Base-by-base conservation (phyloP, 2,888 invertebrate species). In the Andrena camellia region DNA sequence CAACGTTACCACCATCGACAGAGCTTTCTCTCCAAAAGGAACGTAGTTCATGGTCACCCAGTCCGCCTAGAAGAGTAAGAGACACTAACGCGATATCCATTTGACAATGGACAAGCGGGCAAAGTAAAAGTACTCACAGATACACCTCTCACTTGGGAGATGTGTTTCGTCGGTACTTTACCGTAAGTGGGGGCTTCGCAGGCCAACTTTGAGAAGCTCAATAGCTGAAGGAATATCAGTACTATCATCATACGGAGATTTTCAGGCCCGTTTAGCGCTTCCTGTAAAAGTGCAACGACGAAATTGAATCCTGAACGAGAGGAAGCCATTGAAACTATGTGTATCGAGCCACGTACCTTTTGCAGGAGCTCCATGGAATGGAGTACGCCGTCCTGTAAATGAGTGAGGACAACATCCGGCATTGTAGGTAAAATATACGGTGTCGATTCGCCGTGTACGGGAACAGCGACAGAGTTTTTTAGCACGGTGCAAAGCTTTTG, bases 331-430 rank as follows among this genome's bases (percentile, higher is more conserved):
- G 23, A 29, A 10, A 23, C 29, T 17, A n/a, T n/a, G 7, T 71
- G 31, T 77, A 80, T 57, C 63, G 71, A 54, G 20, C 69, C 72
- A 23, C 35, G 84, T 90, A 97, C 97, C 95, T 98, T 97, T 91
- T 98, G 97, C 71, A 99, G 95, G 33, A 97, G 96, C 87, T 98
- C 98, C 94, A 99, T 96, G 81, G 98, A 97, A 92, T 98, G 97
- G 31, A 98, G 94, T 59, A 97, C 96, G 67, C 97, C 97, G 90
- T 98, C 98, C 93, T 98, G 98, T 78, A 98, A 94, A 8, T 97
- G 97, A 0, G 97, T 97, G 79, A 98, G 95, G 89, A 97, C 95
- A 54, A 97, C 96, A 92, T 99, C 98, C 67, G 97, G 96, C 68
- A 97, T 96, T 0, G 97, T 96, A 88, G 98, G 95, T 94, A 98